Evolutionary conservation across 2,113 vertebrate genomes (phyloP).

Genomic region (Calidris pugnax): DNA sequence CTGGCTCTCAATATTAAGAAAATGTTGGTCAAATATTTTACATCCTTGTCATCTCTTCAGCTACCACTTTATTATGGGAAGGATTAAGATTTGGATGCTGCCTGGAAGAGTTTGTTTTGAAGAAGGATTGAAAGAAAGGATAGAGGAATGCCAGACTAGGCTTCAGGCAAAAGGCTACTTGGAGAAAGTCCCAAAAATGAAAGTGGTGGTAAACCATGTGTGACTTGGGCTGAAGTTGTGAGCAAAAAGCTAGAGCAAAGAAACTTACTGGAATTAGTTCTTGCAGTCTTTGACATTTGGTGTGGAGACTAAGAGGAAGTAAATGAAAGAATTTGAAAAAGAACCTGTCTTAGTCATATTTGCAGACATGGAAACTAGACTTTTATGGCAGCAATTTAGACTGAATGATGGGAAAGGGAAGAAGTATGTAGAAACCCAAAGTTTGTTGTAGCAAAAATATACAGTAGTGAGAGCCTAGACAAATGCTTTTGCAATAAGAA

Average conservation of each 20-base stretch:
- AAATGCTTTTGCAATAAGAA: background rate
- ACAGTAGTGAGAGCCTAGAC: background rate
- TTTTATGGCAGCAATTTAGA: slow-evolving; percentile 14
- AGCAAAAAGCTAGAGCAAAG: background rate
- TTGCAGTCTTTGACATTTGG: slow-evolving; percentile 16
- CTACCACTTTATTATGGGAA: slow-evolving; percentile 58
- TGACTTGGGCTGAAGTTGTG: slow-evolving; percentile 27
- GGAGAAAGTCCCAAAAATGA: slow-evolving; percentile 43
- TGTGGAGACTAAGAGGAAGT: slow-evolving; percentile 27
- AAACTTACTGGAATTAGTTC: slow-evolving; percentile 30
- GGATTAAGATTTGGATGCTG: slow-evolving; percentile 52
- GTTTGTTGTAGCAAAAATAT: background rate
- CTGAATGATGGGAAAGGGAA: background rate
- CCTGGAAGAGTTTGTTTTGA: slow-evolving; percentile 58
- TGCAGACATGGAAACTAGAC: background rate
- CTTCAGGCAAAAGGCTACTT: slow-evolving; percentile 38
- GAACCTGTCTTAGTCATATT: slow-evolving; percentile 10
- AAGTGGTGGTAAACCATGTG: slow-evolving; percentile 52
- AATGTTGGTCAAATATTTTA: slow-evolving; percentile 53
- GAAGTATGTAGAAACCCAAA: background rate
- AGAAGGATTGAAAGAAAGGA: slow-evolving; percentile 22
- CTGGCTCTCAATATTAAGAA: slow-evolving; percentile 43
- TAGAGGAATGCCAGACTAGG: slow-evolving; percentile 30
- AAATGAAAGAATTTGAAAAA: slow-evolving; percentile 16
- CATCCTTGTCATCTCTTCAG: slow-evolving; percentile 58